These are phyloP conservation scores for Xiphorhynchus elegans DNA, from an alignment of 2,113 vertebrate species.

Conservation along the genomic window DNA sequence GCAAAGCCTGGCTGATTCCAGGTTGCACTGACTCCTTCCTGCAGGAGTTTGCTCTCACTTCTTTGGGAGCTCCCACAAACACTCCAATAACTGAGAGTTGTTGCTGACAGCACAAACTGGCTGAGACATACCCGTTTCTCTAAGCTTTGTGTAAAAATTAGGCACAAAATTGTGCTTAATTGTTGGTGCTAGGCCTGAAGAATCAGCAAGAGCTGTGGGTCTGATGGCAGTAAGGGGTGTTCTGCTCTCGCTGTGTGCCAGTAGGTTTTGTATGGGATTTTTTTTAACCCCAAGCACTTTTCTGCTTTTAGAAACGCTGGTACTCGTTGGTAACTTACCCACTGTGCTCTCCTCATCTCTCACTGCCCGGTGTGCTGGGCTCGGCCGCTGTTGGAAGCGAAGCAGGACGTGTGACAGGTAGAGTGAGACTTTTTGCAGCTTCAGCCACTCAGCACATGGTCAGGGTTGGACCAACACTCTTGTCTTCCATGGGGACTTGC, in stretches of 20 bases:
- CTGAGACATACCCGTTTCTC: neutral
- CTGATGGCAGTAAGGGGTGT: neutral
- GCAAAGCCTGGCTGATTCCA: conserved; percentile 39
- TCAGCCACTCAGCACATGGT: rapidly evolving
- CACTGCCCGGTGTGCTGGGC: neutral
- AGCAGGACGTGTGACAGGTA: neutral
- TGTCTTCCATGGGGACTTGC: neutral
- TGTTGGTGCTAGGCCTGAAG: neutral
- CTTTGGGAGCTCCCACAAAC: neutral
- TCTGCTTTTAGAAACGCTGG: neutral
- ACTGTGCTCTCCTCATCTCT: neutral
- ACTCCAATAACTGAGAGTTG: neutral
- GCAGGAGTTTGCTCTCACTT: conserved; percentile 13
- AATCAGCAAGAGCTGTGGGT: neutral
- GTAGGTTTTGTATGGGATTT: neutral
- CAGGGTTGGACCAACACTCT: neutral
- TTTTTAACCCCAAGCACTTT: neutral
- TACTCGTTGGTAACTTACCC: rapidly evolving
- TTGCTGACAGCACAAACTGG: neutral
- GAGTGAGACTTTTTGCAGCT: neutral
- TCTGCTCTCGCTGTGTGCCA: neutral
- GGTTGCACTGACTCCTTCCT: neutral
- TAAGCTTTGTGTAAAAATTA: neutral
- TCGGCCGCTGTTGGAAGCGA: rapidly evolving
- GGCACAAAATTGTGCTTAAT: neutral